Conservation (phyloP, 2,797 vertebrate genomes). For the Anguilla pacifica region DNA sequence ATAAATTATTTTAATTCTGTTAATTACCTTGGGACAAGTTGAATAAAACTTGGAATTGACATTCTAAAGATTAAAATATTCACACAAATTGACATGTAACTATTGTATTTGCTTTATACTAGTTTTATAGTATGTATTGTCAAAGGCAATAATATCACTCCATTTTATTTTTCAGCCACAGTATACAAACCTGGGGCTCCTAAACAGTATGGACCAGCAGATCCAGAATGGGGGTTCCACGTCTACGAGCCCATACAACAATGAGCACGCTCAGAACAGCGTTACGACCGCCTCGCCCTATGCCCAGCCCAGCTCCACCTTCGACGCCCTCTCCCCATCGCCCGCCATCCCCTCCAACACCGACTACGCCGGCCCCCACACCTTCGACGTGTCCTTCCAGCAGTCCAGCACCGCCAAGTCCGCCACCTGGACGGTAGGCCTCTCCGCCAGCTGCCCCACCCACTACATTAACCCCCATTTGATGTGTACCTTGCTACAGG, state of each 20-base stretch:
- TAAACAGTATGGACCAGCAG: conserved; percentile 98
- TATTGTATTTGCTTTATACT: neutral
- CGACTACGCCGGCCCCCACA: conserved; percentile 95
- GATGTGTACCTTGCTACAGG: neutral
- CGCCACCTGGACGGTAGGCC: conserved; percentile 97
- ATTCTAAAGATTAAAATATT: neutral
- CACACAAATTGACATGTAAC: neutral
- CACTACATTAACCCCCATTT: neutral
- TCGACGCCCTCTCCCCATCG: conserved; percentile 93
- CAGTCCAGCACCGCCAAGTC: conserved; percentile 99
- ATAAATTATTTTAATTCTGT: neutral
- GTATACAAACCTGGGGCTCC: conserved; percentile 97
- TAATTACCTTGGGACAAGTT: neutral
- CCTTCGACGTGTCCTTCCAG: conserved; percentile 98
- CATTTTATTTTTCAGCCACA: conserved; percentile 73
- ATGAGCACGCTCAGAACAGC: conserved; percentile 90
- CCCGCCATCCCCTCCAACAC: conserved; percentile 99
- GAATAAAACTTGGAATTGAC: neutral
- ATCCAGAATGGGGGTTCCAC: conserved; percentile 95
- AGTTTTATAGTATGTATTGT: neutral
- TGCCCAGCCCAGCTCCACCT: conserved; percentile 97
- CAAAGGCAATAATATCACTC: neutral
- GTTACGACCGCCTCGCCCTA: conserved; percentile 95
- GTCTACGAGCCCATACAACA: conserved; percentile 96
- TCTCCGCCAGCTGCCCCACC: neutral